Conservation (phyloP, 2,888 invertebrate species). For the Thecophora atra region DNA sequence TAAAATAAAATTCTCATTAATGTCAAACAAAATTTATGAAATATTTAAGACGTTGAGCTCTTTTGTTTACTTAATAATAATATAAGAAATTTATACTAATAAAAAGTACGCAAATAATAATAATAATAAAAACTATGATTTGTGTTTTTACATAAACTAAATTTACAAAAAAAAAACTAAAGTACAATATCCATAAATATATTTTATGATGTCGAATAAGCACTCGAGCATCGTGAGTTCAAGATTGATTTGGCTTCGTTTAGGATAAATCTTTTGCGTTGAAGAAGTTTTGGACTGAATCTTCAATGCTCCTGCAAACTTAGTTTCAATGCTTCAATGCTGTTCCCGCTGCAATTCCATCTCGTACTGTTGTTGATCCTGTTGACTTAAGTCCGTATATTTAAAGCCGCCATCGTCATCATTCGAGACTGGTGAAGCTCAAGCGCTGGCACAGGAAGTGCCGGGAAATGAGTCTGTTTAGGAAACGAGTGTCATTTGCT, state of each 20-base stretch:
- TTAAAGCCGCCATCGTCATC: slow-evolving; percentile 61
- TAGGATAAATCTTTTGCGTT: slow-evolving; percentile 26
- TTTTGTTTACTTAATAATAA: slow-evolving; percentile 25
- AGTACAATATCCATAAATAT: background rate
- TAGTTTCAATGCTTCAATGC: slow-evolving; percentile 74
- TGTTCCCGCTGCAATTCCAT: slow-evolving; percentile 71
- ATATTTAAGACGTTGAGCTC: slow-evolving; percentile 9
- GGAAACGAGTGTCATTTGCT: too few relatives aligned
- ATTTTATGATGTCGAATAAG: background rate
- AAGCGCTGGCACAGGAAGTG: slow-evolving; percentile 46
- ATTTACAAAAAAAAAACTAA: slow-evolving; percentile 25
- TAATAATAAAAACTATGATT: slow-evolving; percentile 10
- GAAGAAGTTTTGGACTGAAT: background rate
- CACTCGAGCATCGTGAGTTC: slow-evolving; percentile 9
- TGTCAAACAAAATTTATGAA: slow-evolving; percentile 1
- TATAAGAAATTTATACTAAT: slow-evolving; percentile 26
- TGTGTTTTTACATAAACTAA: slow-evolving; percentile 15
- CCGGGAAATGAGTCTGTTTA: too few relatives aligned
- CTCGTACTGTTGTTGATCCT: slow-evolving; percentile 72
- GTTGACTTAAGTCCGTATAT: slow-evolving; percentile 73
- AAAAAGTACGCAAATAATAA: slow-evolving; percentile 31
- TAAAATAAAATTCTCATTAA: slow-evolving; percentile 1
- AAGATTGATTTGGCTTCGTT: slow-evolving; percentile 33
- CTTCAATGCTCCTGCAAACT: slow-evolving; percentile 64
- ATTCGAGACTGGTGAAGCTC: slow-evolving; percentile 56